Percentiles rank a stretch among this genome's conserved stretches.
phyloP scores from a whole-genome alignment of 1,140 invertebrate species.

The Oryctes rhinoceros region DNA sequence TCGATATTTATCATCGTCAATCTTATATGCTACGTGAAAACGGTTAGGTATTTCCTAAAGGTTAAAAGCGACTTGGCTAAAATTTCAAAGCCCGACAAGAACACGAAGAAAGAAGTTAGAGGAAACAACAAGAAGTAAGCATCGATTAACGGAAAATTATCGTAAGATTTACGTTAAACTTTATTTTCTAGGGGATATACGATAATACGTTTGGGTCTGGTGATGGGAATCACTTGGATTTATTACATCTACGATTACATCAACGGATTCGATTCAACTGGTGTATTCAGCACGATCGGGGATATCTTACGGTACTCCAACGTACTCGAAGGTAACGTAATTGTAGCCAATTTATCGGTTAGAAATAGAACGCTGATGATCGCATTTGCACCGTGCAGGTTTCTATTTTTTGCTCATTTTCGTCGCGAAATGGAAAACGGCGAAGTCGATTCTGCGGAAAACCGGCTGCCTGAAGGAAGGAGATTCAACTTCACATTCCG shows the following conservation, averaged over 20 bases:
- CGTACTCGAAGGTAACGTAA: not conserved
- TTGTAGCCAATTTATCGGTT: not conserved
- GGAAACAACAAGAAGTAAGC: not conserved
- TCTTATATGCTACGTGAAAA: not conserved
- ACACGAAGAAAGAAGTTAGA: not conserved
- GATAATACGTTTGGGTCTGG: not conserved
- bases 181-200: not conserved
- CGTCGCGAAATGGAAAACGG: not conserved
- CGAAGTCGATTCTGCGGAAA: not conserved
- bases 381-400: not conserved
- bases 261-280: not conserved
- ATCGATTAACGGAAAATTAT: not conserved
- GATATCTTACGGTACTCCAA: not conserved
- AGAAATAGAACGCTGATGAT: no score
- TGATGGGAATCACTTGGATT: constrained; percentile 2
- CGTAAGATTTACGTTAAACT: not conserved
- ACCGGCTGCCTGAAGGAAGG: not conserved
- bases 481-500: not conserved
- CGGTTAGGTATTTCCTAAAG: not conserved
- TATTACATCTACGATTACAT: constrained; percentile 1
- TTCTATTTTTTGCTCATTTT: constrained; percentile 10
- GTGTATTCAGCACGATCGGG: not conserved
- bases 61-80: not conserved
- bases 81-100: not conserved
- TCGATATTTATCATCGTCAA: not conserved